Evolutionary conservation across 2,797 vertebrate species (phyloP).

Genomic region (Hybognathus amarus): DNA sequence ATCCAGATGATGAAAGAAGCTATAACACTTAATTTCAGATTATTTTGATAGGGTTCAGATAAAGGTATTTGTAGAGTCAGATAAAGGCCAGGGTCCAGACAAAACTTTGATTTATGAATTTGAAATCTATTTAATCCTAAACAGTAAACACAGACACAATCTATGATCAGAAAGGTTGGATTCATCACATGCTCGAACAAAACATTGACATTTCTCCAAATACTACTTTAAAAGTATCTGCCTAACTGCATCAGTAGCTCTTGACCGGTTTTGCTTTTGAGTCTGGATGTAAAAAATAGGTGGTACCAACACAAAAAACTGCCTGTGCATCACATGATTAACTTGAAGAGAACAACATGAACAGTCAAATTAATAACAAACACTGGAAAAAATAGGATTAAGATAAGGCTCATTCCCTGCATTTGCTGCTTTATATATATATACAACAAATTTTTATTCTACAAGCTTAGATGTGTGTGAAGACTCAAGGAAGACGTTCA

Average conservation of each 20-base stretch:
- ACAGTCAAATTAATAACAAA: slow-evolving; percentile 33
- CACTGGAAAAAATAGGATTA: slow-evolving; percentile 52
- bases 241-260: not conserved
- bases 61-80: not conserved
- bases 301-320: not conserved
- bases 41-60: no score
- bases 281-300: not conserved
- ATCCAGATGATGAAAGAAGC: slow-evolving; percentile 1
- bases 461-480: not conserved
- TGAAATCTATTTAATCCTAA: slow-evolving; percentile 1
- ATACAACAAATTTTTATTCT: not conserved
- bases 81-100: not conserved
- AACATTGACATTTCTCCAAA: slow-evolving; percentile 23
- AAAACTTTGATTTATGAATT: not conserved
- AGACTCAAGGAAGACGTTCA: not conserved
- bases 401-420: slow-evolving; percentile 30
- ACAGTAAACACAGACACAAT: slow-evolving; percentile 17
- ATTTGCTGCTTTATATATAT: slow-evolving; percentile 1
- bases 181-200: slow-evolving; percentile 35
- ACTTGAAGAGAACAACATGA: slow-evolving; percentile 5
- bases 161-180: slow-evolving; percentile 16
- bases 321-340: not conserved
- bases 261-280: not conserved
- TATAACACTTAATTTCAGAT: not conserved
- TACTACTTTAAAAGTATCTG: not conserved